phyloP scores from a whole-genome alignment of 2,797 vertebrate genomes.

The Lophotriccus pileatus region DNA sequence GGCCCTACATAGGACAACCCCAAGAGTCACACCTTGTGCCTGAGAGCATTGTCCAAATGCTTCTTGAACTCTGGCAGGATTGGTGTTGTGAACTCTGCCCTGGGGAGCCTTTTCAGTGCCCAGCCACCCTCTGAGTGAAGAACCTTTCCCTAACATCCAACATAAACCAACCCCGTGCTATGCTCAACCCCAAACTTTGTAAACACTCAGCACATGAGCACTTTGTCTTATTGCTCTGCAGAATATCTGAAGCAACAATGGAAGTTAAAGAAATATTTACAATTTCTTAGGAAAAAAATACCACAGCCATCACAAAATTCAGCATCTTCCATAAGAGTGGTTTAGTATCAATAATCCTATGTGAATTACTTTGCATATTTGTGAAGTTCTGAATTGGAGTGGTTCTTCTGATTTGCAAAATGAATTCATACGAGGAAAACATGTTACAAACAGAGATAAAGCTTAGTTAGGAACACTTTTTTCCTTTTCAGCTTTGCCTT shows the following conservation, averaged over 20 bases:
- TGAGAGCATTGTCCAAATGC: fast-evolving
- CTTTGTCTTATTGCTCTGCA: neutral
- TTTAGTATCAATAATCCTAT: neutral
- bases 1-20: neutral
- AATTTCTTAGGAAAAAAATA: neutral
- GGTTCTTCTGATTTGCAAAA: neutral
- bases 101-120: neutral
- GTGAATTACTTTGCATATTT: neutral
- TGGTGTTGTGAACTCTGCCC: neutral
- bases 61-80: neutral
- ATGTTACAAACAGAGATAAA: neutral
- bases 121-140: fast-evolving
- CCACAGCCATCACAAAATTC: neutral
- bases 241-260: neutral
- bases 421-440: neutral
- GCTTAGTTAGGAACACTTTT: neutral
- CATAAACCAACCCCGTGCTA: neutral
- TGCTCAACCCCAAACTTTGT: neutral
- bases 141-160: neutral
- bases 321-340: neutral
- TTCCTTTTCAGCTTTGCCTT: neutral
- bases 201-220: neutral
- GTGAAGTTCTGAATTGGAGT: neutral
- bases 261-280: neutral
- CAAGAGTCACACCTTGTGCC: neutral